Base-by-base conservation (phyloP, 2,888 invertebrate species). In the Xanthorhoe spadicearia region DNA sequence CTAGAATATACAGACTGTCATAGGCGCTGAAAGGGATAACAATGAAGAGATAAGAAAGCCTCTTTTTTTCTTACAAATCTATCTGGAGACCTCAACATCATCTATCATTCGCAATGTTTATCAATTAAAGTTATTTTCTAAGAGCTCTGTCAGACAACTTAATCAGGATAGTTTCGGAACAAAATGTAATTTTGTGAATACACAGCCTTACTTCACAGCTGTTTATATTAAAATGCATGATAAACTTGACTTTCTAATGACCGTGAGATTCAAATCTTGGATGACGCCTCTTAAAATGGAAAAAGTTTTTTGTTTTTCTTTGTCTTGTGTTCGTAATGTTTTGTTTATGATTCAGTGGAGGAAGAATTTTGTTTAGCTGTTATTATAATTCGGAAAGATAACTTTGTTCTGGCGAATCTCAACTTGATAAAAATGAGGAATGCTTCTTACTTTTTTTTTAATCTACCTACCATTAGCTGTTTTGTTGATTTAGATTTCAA, bases 161-260 rank as follows among this genome's bases (percentile, higher is more conserved):
- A 6, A 17, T 17, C 15, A 13, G 13, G 38, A 15, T 17, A 17
- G 3, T 48, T 48, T 15, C 23, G 4, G 23, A 7, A 48, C 15
- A 49, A 35, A 49, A 58, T 8, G 28, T 58, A 5, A 9, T 32
- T 50, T 23, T 15, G n/a, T 51, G 55, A 43, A 49, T 19, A 54
- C 8, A 50, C 43, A 48, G 57, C 58, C 58, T 61, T 66, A 49
- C 80, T 70, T 80, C 60, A 58, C 87, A 88, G 86, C 84, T 87
- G 88, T 84, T 84, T 79, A 84, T 88, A 88, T 88, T 87, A 87
- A 90, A 90, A 90, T 90, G 83, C 87, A 88, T 88, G 86, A 85
- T 83, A 87, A 86, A 73, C 73, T 71, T 71, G 56, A 63, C 58
- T 68, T 68, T 71, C 58, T 87, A 90, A 89, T 89, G 89, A 87